phyloP scores from a whole-genome alignment of 2,888 invertebrate genomes.

The Microplitis deprimator region DNA sequence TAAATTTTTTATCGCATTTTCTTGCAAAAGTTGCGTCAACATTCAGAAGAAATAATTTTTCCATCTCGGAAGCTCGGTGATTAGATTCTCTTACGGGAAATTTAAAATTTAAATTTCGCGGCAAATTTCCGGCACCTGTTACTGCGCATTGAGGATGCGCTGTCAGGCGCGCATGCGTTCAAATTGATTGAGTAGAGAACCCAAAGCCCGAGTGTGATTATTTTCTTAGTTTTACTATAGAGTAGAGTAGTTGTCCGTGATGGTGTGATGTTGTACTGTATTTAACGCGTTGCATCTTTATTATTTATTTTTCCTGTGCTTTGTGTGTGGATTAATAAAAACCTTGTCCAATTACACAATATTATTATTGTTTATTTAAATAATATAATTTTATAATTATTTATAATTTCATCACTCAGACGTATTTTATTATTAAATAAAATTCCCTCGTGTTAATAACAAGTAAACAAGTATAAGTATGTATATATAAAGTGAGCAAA shows the following conservation, averaged over 20 bases:
- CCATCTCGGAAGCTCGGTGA: too few species aligned
- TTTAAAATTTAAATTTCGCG: too few species aligned
- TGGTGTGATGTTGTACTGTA: constrained; percentile 42
- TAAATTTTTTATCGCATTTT: too few species aligned
- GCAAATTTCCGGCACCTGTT: too few species aligned
- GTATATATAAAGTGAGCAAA: neutral
- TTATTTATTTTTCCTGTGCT: constrained; percentile 46
- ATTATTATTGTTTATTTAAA: neutral
- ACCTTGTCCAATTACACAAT: neutral
- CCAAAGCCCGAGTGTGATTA: neutral
- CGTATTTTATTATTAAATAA: neutral
- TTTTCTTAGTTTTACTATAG: neutral
- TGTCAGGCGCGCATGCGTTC: too few species aligned
- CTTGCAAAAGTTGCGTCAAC: too few species aligned
- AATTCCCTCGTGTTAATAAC: neutral
- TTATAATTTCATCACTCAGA: neutral
- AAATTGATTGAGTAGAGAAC: neutral
- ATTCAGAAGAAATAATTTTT: too few species aligned
- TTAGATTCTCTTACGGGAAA: too few species aligned
- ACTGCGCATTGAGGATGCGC: too few species aligned
- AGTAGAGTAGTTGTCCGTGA: neutral
- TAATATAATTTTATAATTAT: neutral
- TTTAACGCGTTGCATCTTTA: constrained; percentile 45
- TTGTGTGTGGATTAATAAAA: constrained; percentile 19
- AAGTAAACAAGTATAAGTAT: neutral